Base-by-base conservation (phyloP, 2,888 invertebrate genomes). In the Cheilosia pagana region DNA sequence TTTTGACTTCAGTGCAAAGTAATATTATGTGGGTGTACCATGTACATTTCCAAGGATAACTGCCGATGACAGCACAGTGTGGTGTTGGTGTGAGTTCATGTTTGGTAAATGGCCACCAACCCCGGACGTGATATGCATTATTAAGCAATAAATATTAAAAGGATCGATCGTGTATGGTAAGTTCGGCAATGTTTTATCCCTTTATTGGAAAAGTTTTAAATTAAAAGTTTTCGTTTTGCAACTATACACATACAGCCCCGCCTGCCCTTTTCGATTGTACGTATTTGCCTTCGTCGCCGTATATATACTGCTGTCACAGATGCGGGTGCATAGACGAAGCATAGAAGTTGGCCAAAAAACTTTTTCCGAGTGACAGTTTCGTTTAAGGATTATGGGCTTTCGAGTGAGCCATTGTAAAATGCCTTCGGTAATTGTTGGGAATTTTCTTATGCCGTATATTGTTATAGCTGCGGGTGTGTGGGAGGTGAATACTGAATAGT, bases 191-290 rank as follows among this genome's bases (percentile, higher is more conserved):
- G 86, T 75, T 86, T 86, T 87, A 87, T 86, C 81, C 81, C 72
- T 79, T 87, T 86, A 87, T 87, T 87, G 87, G 86, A 87, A 87
- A 87, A 87, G 87, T 86, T 87, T 87, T 86, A 87, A 87, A 87
- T 87, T 86, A 87, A 86, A 87, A 86, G 75, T 81, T 83, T 74
- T 74, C 72, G 60, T 82, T 86, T 71, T 65, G 72, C 28, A 39
- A 41, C 57, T 57, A 23, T 21, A n/a, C 43, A 21, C n/a, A 31
- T 62, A 43, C 35, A 35, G 23, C 39, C 7, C 25, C 10, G 23
- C 39, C 7, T 19, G 43, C 60, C 35, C 57, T 55, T 35, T 35
- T 35, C 28, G 70, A 74, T 53, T 71, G 35, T 35, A 0, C 35
- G 12, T 35, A 70, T 78, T 74, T 74, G 72, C 75, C 63, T 75